Evolutionary conservation across 2,113 vertebrate species (phyloP).

Genomic region (Ciconia maguari): DNA sequence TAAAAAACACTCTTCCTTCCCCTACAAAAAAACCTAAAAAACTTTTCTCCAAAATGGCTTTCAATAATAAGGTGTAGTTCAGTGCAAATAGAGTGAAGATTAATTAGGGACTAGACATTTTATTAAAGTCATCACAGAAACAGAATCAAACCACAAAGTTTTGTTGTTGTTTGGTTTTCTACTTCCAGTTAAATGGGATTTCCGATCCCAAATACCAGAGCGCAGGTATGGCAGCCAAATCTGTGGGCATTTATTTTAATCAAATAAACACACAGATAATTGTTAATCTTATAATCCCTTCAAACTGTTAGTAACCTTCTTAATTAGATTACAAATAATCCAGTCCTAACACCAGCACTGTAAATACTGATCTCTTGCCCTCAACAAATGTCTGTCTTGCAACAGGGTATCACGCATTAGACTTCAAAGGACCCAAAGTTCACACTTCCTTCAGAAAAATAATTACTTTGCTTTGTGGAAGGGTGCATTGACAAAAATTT

Average conservation of each 20-base stretch:
- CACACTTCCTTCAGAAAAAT: neutral
- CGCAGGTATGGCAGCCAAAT: constrained; percentile 15
- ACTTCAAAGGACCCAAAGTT: neutral
- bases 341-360: neutral
- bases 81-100: neutral
- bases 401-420: neutral
- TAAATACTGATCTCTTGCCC: neutral
- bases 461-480: neutral
- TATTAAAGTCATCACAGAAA: neutral
- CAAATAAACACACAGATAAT: constrained; percentile 45
- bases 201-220: neutral
- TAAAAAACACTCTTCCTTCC: neutral
- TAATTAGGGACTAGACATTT: neutral
- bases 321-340: constrained; percentile 63
- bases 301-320: constrained; percentile 32
- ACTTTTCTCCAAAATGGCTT: neutral
- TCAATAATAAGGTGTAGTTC: neutral
- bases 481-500: neutral
- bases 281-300: constrained; percentile 58
- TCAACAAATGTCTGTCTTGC: neutral
- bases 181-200: neutral
- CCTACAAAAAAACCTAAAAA: neutral
- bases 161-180: neutral
- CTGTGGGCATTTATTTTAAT: constrained; percentile 31
- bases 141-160: neutral